Percentiles rank a stretch among this genome's conserved stretches.
These are phyloP conservation scores for Amphibalanus amphitrite DNA, from an alignment of 1,140 invertebrate species.

Conservation along the genomic window DNA sequence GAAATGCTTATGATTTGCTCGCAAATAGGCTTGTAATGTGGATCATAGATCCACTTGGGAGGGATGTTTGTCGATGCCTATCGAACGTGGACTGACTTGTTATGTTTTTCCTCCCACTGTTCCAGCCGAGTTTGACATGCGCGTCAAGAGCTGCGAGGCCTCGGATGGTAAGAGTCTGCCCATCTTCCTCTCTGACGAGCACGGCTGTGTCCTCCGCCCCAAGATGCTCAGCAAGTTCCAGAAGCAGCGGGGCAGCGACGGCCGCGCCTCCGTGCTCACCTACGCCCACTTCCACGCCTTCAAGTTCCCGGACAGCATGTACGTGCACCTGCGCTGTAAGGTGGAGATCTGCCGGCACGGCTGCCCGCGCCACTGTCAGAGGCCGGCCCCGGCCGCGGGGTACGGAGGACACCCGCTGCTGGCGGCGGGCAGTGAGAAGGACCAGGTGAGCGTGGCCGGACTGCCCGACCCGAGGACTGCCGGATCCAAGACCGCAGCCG, in stretches of 20 bases:
- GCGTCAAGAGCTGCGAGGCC: conserved; percentile 82
- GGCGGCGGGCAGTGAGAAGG: too few relatives aligned
- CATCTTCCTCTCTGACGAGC: conserved; percentile 80
- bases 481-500: too few relatives aligned
- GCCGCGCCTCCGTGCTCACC: conserved; percentile 74
- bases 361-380: conserved; percentile 61
- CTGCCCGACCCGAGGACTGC: too few relatives aligned
- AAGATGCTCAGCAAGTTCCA: conserved; percentile 66
- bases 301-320: conserved; percentile 85
- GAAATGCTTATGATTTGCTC: too few relatives aligned
- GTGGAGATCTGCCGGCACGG: conserved; percentile 78
- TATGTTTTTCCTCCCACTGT: too few relatives aligned
- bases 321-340: conserved; percentile 85
- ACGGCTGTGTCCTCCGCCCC: conserved; percentile 78
- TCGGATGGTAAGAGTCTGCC: conserved; percentile 68
- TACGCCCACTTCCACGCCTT: conserved; percentile 92
- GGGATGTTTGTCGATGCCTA: too few relatives aligned
- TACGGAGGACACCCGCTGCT: too few relatives aligned
- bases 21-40: too few relatives aligned
- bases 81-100: too few relatives aligned
- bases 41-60: too few relatives aligned
- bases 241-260: conserved; percentile 39
- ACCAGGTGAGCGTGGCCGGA: too few relatives aligned
- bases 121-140: conserved; percentile 84
- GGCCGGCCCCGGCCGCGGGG: conserved; percentile 5